These are phyloP conservation scores for Empis stercorea DNA, from an alignment of 2,888 invertebrate genomes.

Conservation along the genomic window DNA sequence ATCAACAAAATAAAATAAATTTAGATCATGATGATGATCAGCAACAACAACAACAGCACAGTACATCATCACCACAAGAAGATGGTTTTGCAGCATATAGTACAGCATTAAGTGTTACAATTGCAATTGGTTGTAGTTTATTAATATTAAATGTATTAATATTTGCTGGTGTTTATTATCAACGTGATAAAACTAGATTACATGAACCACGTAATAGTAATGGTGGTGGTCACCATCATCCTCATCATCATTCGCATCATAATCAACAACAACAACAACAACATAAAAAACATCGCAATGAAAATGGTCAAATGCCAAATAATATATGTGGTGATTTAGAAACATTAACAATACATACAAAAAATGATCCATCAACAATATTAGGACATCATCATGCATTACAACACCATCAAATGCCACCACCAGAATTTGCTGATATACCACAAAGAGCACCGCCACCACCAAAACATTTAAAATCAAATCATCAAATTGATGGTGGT, in stretches of 20 bases:
- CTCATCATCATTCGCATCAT: neutral
- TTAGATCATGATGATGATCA: neutral
- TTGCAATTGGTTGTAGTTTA: slow-evolving; percentile 87
- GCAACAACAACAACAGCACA: slow-evolving; percentile 13
- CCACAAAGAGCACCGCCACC: slow-evolving; percentile 67
- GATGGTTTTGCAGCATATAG: slow-evolving; percentile 84
- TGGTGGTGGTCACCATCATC: slow-evolving; percentile 13
- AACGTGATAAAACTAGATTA: slow-evolving; percentile 71
- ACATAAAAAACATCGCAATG: slow-evolving; percentile 59
- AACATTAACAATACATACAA: slow-evolving; percentile 40
- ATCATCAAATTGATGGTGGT: slow-evolving; percentile 37
- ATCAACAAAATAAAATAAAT: slow-evolving; percentile 23
- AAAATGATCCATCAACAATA: slow-evolving; percentile 59
- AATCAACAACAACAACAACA: slow-evolving; percentile 23
- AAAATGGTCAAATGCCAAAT: slow-evolving; percentile 79
- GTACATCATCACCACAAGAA: slow-evolving; percentile 51
- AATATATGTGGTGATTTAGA: slow-evolving; percentile 78
- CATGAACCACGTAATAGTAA: slow-evolving; percentile 37
- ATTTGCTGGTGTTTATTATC: slow-evolving; percentile 90
- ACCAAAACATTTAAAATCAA: slow-evolving; percentile 48
- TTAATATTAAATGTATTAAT: slow-evolving; percentile 84
- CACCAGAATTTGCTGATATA: slow-evolving; percentile 73
- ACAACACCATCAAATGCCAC: slow-evolving; percentile 67
- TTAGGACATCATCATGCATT: slow-evolving; percentile 63
- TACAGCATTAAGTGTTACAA: slow-evolving; percentile 81